phyloP scores from a whole-genome alignment of 2,797 vertebrate genomes.

The Botia kubotai region DNA sequence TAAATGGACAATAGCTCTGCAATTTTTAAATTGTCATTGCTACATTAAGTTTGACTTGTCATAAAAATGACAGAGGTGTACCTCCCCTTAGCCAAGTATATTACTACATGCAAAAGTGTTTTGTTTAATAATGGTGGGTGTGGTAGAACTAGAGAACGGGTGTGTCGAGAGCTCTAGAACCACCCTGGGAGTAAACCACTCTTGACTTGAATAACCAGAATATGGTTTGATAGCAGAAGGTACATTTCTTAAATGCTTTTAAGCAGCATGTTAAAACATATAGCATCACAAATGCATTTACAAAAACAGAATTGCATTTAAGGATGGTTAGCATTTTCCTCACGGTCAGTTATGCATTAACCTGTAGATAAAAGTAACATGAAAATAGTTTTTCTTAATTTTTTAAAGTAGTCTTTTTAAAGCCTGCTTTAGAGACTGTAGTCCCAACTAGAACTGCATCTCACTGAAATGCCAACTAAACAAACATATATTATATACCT shows the following conservation, averaged over 20 bases:
- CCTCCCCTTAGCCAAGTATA: background rate
- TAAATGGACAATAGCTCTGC: too few relatives aligned
- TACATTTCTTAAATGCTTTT: background rate
- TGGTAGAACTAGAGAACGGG: slow-evolving; percentile 8
- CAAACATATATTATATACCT: background rate
- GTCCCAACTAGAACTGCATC: background rate
- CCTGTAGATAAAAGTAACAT: background rate
- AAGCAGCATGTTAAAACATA: background rate
- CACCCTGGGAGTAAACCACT: background rate
- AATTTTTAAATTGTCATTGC: too few relatives aligned
- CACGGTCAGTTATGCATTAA: background rate
- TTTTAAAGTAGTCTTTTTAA: background rate
- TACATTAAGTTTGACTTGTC: too few relatives aligned
- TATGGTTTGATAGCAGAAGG: background rate
- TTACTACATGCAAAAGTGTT: background rate
- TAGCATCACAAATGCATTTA: background rate
- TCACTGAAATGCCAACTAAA: background rate
- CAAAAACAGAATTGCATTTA: background rate
- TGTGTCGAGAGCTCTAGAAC: background rate
- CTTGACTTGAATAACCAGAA: background rate
- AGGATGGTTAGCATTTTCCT: background rate
- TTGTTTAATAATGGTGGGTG: slow-evolving; percentile 7
- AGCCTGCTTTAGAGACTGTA: background rate
- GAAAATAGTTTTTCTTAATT: background rate
- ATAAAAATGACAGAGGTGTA: background rate